Base-by-base conservation (phyloP, 2,113 vertebrate genomes). In the Syngnathus floridae region DNA sequence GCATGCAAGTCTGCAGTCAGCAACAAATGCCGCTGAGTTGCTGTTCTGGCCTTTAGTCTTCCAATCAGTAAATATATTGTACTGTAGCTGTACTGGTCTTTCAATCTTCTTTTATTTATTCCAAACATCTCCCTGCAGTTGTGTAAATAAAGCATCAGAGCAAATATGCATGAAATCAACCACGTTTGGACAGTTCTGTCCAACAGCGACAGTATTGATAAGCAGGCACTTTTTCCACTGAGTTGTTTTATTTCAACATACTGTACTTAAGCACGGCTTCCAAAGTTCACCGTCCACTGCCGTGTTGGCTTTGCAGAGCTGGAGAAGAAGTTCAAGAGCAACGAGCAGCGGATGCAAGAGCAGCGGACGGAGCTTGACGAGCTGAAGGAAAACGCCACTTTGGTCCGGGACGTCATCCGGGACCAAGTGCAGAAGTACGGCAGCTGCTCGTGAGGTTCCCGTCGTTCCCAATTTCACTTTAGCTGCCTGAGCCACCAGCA, bases 301-400 rank as follows among this genome's bases (percentile, higher is more conserved):
- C 13, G 5, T 14, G 22, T 55, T 13, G 52, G 52, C 22, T 31
- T 7, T 67, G 36, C 76, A 94, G 93, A 87, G 31, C 77, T 95
- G 75, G 92, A 95, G 77, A 80, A 76, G 57, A 89, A 74, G 71
- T 90, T 95, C 35, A 85, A 64, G 64, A 85, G 19, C 41, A 94
- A 95, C 0, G 89, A 93, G 74, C 73, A 69, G 72, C 66, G 11
- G 7, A 89, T 95, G 90, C 75, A 84, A 3, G 66, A 66, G 4
- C 94, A 93, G 86, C 90, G 65, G 1, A 59, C 40, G 0, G 81
- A 72, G 45, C 83, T 94, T 62, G 76, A 88, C 17, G 66, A 64
- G 7, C 75, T 95, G 81, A 90, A 93, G 81, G 68, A 74, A 7
- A 87, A 74, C 1, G 90, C 87, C 45, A 88, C 82, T 0, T 13